Evolutionary conservation across 1,140 invertebrate species (phyloP), one percentile per base, ranked within the genome.

Genomic region (Nylanderia fulva): DNA sequence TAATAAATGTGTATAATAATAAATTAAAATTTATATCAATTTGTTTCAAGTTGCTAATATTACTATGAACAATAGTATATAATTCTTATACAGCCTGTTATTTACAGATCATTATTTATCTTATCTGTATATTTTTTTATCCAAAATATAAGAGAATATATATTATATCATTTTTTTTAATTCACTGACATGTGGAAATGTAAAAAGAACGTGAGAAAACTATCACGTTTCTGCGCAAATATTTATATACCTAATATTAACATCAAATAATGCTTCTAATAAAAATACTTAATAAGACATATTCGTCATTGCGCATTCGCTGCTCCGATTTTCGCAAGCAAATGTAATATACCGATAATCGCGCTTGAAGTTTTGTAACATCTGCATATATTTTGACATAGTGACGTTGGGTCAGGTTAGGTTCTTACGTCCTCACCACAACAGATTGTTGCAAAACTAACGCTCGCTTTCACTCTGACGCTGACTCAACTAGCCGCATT

Each of bases 391-490:
- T 11, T 5, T 39, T 6, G 9, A 76, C 56, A 15, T 33, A 33
- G 9, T 9, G 42, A 82, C 24, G 66, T 82, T 58, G 29, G 8
- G 8, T 71, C 21, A n/a, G 66, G 77, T 72, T 82, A 82, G 61
- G 76, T 79, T n/a, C n/a, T n/a, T 66, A 52, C 48, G 64, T 82
- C 36, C 33, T 82, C 7, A 29, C 36, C 36, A 39, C 33, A 29
- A 39, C 36, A 24, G 48, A 45, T 39, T 29, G 33, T 56, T 21
- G 52, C 24, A 18, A 69, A 48, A 52, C 21, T 15, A 15, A 21
- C 36, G 39, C 5, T 27, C 24, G 77, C 77, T 82, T 82, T 82
- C 77, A 82, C 66, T 56, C 36, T 66, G 45, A 33, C 45, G 63
- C 76, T 72, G 68, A 69, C 13, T 60, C 77, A 71, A 58, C 66